These are phyloP conservation scores for Urocolius indicus DNA, from an alignment of 2,113 vertebrate genomes.

Conservation along the genomic window DNA sequence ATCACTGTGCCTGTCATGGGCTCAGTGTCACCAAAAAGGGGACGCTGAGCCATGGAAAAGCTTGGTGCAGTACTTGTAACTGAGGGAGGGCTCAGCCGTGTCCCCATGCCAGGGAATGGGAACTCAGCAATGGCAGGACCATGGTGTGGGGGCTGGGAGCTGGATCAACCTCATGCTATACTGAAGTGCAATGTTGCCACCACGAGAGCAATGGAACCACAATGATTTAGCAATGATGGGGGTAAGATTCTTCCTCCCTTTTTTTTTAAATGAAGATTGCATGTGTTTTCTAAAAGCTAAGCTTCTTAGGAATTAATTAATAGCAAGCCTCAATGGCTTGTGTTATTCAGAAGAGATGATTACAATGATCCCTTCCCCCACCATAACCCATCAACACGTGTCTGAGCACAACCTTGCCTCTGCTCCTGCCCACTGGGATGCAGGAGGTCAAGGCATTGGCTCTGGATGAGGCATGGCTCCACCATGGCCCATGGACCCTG, in stretches of 20 bases:
- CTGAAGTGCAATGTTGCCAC: background rate
- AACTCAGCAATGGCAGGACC: background rate
- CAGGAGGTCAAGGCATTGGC: background rate
- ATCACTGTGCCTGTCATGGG: background rate
- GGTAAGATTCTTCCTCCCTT: background rate
- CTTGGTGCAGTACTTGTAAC: background rate
- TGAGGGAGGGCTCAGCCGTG: background rate
- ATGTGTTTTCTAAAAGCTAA: background rate
- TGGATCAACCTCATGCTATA: background rate
- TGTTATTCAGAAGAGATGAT: background rate
- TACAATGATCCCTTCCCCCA: background rate
- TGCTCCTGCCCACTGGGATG: background rate
- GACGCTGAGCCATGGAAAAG: background rate
- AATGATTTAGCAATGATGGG: background rate
- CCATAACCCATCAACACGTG: rapidly evolving
- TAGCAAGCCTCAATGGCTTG: background rate
- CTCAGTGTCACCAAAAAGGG: background rate
- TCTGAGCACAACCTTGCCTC: background rate
- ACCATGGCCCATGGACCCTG: rapidly evolving
- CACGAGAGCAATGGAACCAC: background rate
- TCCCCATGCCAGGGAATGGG: background rate
- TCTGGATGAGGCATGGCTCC: background rate
- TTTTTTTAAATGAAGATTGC: background rate
- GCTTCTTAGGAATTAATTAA: background rate
- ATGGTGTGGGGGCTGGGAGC: background rate